Evolutionary conservation across 2,888 invertebrate genomes (phyloP).

Genomic region (Drosophila anceps): DNA sequence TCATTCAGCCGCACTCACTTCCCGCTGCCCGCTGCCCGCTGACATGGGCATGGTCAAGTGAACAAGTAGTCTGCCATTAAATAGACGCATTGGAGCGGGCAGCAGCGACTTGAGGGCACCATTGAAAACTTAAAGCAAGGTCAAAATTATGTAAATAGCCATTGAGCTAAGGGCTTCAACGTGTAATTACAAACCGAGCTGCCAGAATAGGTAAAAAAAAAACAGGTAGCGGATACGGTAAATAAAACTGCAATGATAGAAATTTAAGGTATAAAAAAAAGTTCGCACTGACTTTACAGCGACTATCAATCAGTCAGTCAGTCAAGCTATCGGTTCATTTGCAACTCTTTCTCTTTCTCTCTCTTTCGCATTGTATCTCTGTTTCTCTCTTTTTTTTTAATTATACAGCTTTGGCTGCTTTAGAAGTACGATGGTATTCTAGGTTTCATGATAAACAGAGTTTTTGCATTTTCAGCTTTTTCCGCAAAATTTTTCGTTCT

Average conservation of each 20-base stretch:
- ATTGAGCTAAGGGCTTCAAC: constrained; percentile 22
- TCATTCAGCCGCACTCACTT: constrained; percentile 1
- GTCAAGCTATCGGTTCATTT: background rate
- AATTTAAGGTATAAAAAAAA: background rate
- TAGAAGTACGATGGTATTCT: background rate
- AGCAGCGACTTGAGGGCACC: constrained; percentile 24
- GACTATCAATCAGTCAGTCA: constrained; percentile 1
- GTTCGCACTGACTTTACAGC: background rate
- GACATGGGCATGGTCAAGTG: constrained; percentile 26
- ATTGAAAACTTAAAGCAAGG: constrained; percentile 54
- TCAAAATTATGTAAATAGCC: constrained; percentile 60
- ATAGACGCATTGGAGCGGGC: constrained; percentile 48
- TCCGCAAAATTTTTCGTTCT: background rate
- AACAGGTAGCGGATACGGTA: background rate
- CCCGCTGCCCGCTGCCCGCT: background rate
- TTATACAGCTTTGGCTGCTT: background rate
- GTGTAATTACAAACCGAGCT: constrained; percentile 48
- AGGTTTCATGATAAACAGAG: constrained; percentile 2
- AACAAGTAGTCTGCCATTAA: constrained; percentile 60
- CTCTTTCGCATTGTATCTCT: background rate
- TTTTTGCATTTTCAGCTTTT: background rate
- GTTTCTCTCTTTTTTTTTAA: background rate
- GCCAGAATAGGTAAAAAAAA: constrained; percentile 7
- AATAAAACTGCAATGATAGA: constrained; percentile 4
- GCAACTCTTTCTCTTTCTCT: background rate